phyloP scores from a whole-genome alignment of 1,140 invertebrate species.

The Atta texana region DNA sequence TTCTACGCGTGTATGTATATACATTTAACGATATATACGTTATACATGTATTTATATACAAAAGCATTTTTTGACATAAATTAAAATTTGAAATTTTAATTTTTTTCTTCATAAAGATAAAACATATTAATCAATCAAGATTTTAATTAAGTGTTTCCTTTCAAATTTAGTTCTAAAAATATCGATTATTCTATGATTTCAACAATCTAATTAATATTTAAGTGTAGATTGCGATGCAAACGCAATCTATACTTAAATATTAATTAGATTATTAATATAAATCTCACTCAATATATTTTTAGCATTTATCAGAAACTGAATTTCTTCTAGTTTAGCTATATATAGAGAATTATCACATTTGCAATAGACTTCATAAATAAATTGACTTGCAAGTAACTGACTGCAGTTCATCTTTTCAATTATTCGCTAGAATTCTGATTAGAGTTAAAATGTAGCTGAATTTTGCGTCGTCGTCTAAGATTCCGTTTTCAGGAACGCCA shows the following conservation, averaged over 20 bases:
- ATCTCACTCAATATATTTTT: background rate
- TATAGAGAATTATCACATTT: background rate
- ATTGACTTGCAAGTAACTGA: conserved; percentile 3
- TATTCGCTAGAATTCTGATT: background rate
- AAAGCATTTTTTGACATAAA: background rate
- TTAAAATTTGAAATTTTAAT: background rate
- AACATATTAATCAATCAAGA: background rate
- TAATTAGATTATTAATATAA: no score
- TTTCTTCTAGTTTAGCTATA: background rate
- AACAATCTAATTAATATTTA: background rate
- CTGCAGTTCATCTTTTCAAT: conserved; percentile 1
- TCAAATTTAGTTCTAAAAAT: background rate
- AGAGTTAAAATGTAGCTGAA: background rate
- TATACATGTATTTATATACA: background rate
- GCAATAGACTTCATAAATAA: conserved; percentile 8
- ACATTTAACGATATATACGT: background rate
- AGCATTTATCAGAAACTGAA: background rate
- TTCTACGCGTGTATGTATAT: background rate
- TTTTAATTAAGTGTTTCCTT: background rate
- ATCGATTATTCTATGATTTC: background rate
- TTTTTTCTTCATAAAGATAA: background rate
- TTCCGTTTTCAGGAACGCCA: conserved; percentile 1
- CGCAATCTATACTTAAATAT: no score
- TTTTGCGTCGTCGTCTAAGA: conserved; percentile 9
- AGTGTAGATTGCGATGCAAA: background rate